Conservation (phyloP, 2,888 invertebrate species). For the Conistra vaccinii region DNA sequence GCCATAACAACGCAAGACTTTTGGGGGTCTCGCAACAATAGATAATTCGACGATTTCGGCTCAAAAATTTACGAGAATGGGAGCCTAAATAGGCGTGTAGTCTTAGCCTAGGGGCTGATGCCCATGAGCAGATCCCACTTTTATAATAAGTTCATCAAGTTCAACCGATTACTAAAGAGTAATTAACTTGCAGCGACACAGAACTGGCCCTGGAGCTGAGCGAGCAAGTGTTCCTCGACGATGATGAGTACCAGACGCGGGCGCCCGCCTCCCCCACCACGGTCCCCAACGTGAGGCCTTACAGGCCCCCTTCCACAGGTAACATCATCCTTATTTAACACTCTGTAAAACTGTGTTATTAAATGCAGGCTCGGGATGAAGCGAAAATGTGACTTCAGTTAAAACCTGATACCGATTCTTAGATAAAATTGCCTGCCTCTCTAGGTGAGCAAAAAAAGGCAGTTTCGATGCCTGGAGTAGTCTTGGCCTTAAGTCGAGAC, state of each 20-base stretch:
- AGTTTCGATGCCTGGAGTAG: not conserved
- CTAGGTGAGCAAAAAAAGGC: not conserved
- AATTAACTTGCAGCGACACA: slow-evolving; percentile 77
- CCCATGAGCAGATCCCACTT: not conserved
- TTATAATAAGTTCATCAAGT: not conserved
- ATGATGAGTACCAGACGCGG: slow-evolving; percentile 88
- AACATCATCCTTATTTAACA: slow-evolving; percentile 39
- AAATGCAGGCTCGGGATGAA: not conserved
- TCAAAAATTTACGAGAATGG: not conserved
- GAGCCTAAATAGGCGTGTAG: not conserved
- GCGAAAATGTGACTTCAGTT: not conserved
- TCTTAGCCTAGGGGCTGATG: not conserved
- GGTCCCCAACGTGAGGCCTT: slow-evolving; percentile 93
- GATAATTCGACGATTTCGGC: not conserved
- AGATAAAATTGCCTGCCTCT: not conserved
- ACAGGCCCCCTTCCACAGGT: slow-evolving; percentile 94
- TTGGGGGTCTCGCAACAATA: not conserved
- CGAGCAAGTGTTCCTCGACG: slow-evolving; percentile 93
- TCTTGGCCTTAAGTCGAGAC: not conserved
- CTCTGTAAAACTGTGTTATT: too few relatives aligned
- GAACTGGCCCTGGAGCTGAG: slow-evolving; percentile 92
- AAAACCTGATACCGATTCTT: not conserved
- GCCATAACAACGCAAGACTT: not conserved
- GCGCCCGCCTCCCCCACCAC: slow-evolving; percentile 94
- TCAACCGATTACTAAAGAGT: not conserved